Evolutionary conservation across 2,797 vertebrate genomes (phyloP).

Genomic region (Myotis vivesi): DNA sequence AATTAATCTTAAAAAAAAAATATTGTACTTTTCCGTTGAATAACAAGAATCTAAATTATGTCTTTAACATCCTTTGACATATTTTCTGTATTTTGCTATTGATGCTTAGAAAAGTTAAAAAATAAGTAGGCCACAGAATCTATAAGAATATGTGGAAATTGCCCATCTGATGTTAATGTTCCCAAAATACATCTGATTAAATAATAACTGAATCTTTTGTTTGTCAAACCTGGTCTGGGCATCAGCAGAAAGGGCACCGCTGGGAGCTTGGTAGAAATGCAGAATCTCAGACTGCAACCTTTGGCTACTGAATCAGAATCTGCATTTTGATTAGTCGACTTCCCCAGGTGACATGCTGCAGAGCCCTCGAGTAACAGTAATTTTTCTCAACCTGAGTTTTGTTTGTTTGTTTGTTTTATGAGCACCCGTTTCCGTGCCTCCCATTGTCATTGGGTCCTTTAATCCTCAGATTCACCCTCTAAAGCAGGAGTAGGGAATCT

Average conservation of each 20-base stretch:
- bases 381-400: background rate
- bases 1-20: no score
- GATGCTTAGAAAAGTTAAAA: background rate
- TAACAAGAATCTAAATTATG: background rate
- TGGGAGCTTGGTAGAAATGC: background rate
- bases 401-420: background rate
- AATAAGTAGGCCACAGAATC: background rate
- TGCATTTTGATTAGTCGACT: background rate
- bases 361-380: background rate
- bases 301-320: background rate
- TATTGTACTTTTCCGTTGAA: background rate
- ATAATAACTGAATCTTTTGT: background rate
- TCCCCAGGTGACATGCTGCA: background rate
- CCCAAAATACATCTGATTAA: background rate
- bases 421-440: background rate
- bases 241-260: background rate
- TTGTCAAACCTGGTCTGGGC: background rate
- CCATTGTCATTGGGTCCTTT: background rate
- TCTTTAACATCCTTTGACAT: background rate
- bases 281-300: background rate
- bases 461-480: background rate
- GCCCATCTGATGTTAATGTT: background rate
- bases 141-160: background rate
- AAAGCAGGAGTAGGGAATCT: background rate
- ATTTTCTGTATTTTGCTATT: background rate